Conservation (phyloP, 2,797 vertebrate species). For the Coregonus sp. region DNA sequence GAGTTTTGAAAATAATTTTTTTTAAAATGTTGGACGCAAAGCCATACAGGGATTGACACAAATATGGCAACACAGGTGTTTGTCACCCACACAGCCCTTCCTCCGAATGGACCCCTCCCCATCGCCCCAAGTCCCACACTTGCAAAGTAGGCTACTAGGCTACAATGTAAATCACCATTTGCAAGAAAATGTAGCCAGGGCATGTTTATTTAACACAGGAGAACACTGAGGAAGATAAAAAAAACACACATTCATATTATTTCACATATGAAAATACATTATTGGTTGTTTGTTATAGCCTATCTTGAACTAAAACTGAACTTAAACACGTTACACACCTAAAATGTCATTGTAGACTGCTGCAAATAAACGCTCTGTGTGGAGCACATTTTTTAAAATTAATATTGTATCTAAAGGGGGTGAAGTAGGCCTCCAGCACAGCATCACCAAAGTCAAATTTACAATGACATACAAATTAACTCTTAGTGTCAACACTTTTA, state of each 20-base stretch:
- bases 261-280: neutral
- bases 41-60: neutral
- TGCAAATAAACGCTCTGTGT: neutral
- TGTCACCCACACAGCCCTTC: neutral
- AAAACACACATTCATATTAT: neutral
- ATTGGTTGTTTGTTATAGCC: neutral
- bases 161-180: slow-evolving; percentile 13
- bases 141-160: neutral
- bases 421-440: neutral
- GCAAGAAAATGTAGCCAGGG: neutral
- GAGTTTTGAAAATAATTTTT: neutral
- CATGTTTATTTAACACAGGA: slow-evolving; percentile 7
- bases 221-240: neutral
- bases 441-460: neutral
- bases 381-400: neutral
- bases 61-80: slow-evolving; percentile 14
- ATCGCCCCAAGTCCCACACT: neutral
- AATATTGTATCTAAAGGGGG: neutral
- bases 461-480: neutral
- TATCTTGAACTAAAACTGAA: neutral
- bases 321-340: neutral
- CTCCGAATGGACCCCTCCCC: neutral
- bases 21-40: neutral
- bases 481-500: neutral
- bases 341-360: neutral